phyloP scores from a whole-genome alignment of 2,797 vertebrate genomes.

The Pterois miles region DNA sequence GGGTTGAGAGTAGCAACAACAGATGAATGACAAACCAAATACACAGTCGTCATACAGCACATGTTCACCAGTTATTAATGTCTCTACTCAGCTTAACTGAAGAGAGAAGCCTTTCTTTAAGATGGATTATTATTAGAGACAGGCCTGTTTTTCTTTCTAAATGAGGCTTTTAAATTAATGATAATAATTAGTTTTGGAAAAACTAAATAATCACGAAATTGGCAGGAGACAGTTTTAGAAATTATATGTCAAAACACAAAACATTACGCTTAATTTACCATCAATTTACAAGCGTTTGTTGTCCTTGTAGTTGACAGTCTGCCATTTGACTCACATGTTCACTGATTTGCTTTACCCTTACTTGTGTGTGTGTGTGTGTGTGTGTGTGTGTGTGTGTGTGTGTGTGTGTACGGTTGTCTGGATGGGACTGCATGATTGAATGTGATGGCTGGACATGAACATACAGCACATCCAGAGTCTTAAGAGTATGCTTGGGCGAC shows the following conservation, averaged over 20 bases:
- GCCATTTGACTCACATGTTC: background rate
- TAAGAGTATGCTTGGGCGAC: conserved; percentile 30
- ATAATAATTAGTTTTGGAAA: conserved; percentile 20
- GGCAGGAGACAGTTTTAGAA: conserved; percentile 13
- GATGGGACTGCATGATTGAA: conserved; percentile 18
- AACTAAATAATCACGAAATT: conserved; percentile 26
- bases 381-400: conserved; percentile 20
- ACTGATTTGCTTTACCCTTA: background rate
- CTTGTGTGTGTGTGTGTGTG: conserved; percentile 28
- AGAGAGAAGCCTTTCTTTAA: conserved; percentile 20
- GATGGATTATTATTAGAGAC: conserved; percentile 7
- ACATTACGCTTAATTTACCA: conserved; percentile 3
- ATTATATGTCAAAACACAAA: conserved; percentile 1
- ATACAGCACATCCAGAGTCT: conserved; percentile 30
- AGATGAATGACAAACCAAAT: conserved; percentile 35
- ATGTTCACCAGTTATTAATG: conserved; percentile 18
- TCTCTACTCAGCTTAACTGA: background rate
- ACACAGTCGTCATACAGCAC: background rate
- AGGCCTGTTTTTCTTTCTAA: conserved; percentile 23
- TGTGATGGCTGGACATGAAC: conserved; percentile 35
- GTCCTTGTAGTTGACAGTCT: background rate
- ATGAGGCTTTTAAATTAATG: conserved; percentile 39
- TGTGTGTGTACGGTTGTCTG: conserved; percentile 25
- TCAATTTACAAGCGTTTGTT: conserved; percentile 1
- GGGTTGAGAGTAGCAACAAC: conserved; percentile 18